phyloP scores from a whole-genome alignment of 2,797 vertebrate species.

The Mormyrus proboscirostris region DNA sequence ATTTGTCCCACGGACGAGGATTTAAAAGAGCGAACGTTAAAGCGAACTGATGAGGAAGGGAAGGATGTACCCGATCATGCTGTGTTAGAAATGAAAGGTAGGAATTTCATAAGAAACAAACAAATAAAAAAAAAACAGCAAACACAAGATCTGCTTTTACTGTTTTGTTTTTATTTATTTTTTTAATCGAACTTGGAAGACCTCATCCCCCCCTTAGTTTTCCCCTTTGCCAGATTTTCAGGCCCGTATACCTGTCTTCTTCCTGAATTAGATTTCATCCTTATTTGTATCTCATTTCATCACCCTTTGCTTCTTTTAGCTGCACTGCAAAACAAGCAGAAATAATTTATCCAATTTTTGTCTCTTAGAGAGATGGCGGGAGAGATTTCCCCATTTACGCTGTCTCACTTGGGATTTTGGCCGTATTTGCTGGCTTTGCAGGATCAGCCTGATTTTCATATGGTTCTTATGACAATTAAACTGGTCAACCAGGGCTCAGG shows the following conservation, averaged over 20 bases:
- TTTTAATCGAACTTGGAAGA: constrained; percentile 44
- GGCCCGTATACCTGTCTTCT: constrained; percentile 28
- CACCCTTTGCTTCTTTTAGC: neutral
- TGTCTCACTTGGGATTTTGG: neutral
- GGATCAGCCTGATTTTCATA: neutral
- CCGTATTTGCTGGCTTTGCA: neutral
- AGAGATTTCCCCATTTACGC: neutral
- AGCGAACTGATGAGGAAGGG: constrained; percentile 88
- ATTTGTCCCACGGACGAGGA: constrained; percentile 93
- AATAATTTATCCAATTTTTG: neutral
- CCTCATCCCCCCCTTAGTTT: constrained; percentile 25
- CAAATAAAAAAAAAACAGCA: constrained; percentile 42
- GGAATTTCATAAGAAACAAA: constrained; percentile 62
- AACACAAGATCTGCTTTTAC: constrained; percentile 66
- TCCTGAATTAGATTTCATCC: constrained; percentile 19
- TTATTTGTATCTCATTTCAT: constrained; percentile 27
- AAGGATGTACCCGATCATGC: constrained; percentile 95
- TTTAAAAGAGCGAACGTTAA: constrained; percentile 85
- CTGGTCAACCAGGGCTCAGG: neutral
- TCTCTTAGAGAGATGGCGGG: neutral
- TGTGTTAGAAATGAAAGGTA: constrained; percentile 98
- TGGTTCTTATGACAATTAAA: neutral
- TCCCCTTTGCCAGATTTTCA: constrained; percentile 45
- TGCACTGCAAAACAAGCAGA: constrained; percentile 27
- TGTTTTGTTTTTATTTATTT: constrained; percentile 46